Base-by-base conservation (phyloP, 2,113 vertebrate species). In the Castor canadensis region DNA sequence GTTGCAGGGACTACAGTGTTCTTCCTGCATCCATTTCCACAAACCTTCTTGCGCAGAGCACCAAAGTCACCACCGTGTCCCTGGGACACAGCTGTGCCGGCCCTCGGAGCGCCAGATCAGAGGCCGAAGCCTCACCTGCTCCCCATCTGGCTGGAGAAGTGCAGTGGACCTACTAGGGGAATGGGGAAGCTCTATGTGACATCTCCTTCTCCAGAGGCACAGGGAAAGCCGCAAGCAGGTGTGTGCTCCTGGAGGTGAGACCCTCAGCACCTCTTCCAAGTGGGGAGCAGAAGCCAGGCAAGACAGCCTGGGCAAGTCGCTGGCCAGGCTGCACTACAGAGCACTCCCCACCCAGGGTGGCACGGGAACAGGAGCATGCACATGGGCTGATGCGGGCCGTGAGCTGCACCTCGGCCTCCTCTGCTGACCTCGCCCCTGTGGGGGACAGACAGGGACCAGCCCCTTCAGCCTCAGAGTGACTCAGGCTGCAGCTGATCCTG, bases 381-480 rank as follows among this genome's bases (percentile, higher is more conserved):
- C 28, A 32, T n/a, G 26, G 43, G 64, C 72, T 60, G 43, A 60
- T n/a, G n/a, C 40, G 49, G 64, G 28, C 45, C 20, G 3, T 16
- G 13, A 71, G 13, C 30, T 9, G 1, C 56, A 26, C 32, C 54
- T 35, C 2, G 1, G 54, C 47, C 54, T 62, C 49, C 81, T 64
- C 66, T 24, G 24, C 89, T 10, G 10, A 84, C 45, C 43, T 52
- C 3, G 3, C 67, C 15, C 26, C 15, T 3, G 32, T 5, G 67
- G 54, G 52, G 72, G 45, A 84, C 56, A 30, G 58, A 64, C 40
- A 4, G 35, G 69, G 75, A 86, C 67, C 35, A 71, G 40, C 43
- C 52, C 87, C 54, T 62, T 67, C 72, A 24, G 30, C 82, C 35
- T 79, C 73, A 3, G 52, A 72, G 86, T 83, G 96, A 96, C 89